Evolutionary conservation across 2,113 vertebrate genomes (phyloP).

Genomic region (Pseudorasbora parva): DNA sequence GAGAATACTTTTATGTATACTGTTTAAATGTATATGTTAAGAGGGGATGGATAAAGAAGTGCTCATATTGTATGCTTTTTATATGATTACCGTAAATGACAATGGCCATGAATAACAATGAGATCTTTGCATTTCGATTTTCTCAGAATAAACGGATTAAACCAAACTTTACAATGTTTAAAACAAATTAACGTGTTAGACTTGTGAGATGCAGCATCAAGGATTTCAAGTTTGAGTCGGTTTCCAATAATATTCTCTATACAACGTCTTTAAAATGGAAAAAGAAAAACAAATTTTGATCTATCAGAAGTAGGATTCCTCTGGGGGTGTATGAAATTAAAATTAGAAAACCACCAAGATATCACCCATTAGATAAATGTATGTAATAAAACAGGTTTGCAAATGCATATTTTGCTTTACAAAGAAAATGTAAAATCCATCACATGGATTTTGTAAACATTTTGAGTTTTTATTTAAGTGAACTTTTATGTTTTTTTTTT

Average conservation of each 20-base stretch:
- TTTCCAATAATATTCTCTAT: background rate
- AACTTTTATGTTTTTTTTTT: too few relatives aligned
- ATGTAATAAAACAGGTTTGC: background rate
- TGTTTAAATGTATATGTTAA: background rate
- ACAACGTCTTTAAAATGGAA: background rate
- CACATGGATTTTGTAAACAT: background rate
- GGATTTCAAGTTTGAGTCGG: background rate
- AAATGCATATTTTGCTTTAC: background rate
- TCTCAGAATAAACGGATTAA: background rate
- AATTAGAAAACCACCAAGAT: background rate
- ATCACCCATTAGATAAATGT: background rate
- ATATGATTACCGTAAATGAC: background rate
- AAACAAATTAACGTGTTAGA: background rate
- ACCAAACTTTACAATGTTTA: background rate
- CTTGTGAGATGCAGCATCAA: background rate
- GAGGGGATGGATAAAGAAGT: background rate
- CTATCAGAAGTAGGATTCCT: background rate
- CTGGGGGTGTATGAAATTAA: background rate
- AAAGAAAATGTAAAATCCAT: background rate
- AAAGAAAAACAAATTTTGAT: background rate
- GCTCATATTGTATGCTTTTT: background rate
- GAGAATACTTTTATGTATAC: constrained; percentile 1
- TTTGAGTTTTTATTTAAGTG: background rate
- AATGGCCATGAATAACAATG: constrained; percentile 1
- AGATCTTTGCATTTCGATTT: background rate